These are phyloP conservation scores for Centroberyx gerrardi DNA, from an alignment of 2,797 vertebrate species.

Conservation along the genomic window DNA sequence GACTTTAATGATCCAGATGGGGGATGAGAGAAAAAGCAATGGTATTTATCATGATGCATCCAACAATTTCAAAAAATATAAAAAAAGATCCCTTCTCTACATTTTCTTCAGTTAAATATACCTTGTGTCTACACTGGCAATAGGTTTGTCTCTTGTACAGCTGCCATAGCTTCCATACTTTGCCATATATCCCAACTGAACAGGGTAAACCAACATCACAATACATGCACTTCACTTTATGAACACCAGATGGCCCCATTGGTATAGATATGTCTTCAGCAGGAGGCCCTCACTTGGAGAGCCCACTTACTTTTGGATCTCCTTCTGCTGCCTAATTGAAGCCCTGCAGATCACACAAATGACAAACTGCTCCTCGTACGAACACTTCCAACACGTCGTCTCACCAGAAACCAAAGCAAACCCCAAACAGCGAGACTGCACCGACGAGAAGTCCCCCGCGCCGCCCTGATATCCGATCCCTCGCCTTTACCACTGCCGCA, in stretches of 20 bases:
- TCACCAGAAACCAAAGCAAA: slow-evolving; percentile 14
- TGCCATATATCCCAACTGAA: too few relatives aligned
- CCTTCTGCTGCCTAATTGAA: slow-evolving; percentile 2
- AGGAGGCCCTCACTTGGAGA: neutral
- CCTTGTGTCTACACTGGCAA: too few relatives aligned
- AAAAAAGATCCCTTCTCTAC: too few relatives aligned
- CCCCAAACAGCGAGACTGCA: slow-evolving; percentile 10
- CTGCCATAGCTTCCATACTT: too few relatives aligned
- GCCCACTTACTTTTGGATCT: neutral
- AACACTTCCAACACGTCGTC: neutral
- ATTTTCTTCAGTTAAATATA: too few relatives aligned
- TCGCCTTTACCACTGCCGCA: slow-evolving; percentile 19
- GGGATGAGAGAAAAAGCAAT: too few relatives aligned
- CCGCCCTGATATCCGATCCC: slow-evolving; percentile 66
- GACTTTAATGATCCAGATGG: too few relatives aligned
- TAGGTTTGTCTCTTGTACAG: too few relatives aligned
- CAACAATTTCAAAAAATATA: too few relatives aligned
- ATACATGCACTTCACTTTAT: slow-evolving; percentile 8
- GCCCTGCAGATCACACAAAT: slow-evolving; percentile 1
- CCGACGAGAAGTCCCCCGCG: neutral
- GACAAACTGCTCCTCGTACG: neutral
- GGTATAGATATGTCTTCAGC: slow-evolving; percentile 50
- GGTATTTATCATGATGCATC: too few relatives aligned
- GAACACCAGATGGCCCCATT: slow-evolving; percentile 80
- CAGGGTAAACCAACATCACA: too few relatives aligned